Percentiles rank a stretch among this genome's conserved stretches.
These are phyloP conservation scores for Thymallus thymallus DNA, from an alignment of 2,113 vertebrate species.

Conservation along the genomic window DNA sequence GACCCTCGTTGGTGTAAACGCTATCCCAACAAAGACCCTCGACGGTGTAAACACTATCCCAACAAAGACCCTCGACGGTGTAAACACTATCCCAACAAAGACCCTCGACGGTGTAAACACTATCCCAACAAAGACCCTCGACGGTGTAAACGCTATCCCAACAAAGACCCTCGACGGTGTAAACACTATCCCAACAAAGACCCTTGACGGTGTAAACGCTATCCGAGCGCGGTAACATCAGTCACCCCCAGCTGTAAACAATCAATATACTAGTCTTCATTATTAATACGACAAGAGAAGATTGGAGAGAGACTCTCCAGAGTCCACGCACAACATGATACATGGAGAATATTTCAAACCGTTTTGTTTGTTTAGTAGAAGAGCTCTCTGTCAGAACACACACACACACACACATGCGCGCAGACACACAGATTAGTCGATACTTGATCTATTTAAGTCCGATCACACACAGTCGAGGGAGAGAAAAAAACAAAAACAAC, in stretches of 20 bases:
- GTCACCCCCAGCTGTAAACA: constrained; percentile 56
- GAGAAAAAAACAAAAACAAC: constrained; percentile 49
- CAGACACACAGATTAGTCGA: constrained; percentile 32
- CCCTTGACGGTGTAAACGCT: constrained; percentile 11
- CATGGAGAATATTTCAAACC: constrained; percentile 67
- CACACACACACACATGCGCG: not conserved
- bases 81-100: not conserved
- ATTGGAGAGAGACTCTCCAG: constrained; percentile 60
- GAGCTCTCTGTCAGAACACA: constrained; percentile 52
- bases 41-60: no score
- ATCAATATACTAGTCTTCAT: constrained; percentile 59
- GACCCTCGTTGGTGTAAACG: no score
- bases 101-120: constrained; percentile 10
- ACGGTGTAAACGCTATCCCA: constrained; percentile 15
- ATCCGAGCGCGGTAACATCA: constrained; percentile 19
- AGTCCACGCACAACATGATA: constrained; percentile 57
- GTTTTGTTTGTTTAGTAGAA: constrained; percentile 53
- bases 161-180: constrained; percentile 7
- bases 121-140: not conserved
- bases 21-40: no score
- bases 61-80: no score
- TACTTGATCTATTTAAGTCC: constrained; percentile 51
- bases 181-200: not conserved
- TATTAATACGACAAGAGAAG: constrained; percentile 66
- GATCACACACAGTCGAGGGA: no score